Evolutionary conservation across 2,797 vertebrate species (phyloP), one percentile per base, ranked within the genome.

Genomic region (Melopsittacus undulatus): DNA sequence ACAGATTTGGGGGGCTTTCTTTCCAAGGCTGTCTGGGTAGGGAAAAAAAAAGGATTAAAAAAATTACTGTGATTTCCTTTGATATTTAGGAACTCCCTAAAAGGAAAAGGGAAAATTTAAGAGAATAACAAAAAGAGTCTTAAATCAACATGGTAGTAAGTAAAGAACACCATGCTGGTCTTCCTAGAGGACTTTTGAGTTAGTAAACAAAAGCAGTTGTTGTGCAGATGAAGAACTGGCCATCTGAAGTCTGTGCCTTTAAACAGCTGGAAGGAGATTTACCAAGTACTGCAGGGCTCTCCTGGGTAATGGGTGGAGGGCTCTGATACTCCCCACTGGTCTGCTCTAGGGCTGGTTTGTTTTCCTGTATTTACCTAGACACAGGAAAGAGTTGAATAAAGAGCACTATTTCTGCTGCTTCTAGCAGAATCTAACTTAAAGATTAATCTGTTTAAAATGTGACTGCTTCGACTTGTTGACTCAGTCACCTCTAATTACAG

Each of bases 401-500:
- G 40, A 91, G 43, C 8, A 7, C 26, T 61, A 52, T 85, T 92
- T 91, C 72, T 96, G 72, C 68, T 89, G 52, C 79, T 83, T 89
- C 52, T 57, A 18, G 64, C 42, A 82, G 48, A 90, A 70, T 85
- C 57, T 49, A 23, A 52, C 24, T 77, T 92, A 19, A 46, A 57
- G 43, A 86, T 63, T 48, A 85, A 63, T 78, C 56, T 79, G 29
- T 92, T 68, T 54, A 73, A 91, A 91, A 67, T 63, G 76, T 70
- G 32, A 10, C 77, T 81, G 46, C 76, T 88, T 64, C 56, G 57
- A 88, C 51, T 76, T 83, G 59, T 68, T 83, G 82, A 51, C 46
- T 83, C 43, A 68, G 62, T 86, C 84, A 73, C 66, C 40, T 49
- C 49, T 89, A 94, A 86, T 94, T 94, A 74, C 63, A 86, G 72